Percentiles rank a stretch among this genome's conserved stretches.
Conservation (phyloP, 2,797 vertebrate species). For the Brachymystax lenok region DNA sequence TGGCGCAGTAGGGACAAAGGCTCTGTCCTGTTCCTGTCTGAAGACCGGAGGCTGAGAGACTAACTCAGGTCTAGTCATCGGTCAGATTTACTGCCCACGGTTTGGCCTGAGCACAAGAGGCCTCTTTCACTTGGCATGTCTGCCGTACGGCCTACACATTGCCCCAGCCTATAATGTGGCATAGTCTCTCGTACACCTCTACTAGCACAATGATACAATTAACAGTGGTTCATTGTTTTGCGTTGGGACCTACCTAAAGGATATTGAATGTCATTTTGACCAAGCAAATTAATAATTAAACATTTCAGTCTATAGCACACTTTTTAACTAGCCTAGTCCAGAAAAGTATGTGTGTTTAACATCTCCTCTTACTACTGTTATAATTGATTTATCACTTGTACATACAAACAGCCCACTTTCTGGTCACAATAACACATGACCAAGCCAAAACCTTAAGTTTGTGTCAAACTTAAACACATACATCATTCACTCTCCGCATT, state of each 20-base stretch:
- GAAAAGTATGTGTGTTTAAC: background rate
- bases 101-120: slow-evolving; percentile 51
- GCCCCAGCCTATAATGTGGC: background rate
- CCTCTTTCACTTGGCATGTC: slow-evolving; percentile 47
- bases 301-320: background rate
- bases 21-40: slow-evolving; percentile 51
- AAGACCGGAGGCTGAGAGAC: slow-evolving; percentile 4
- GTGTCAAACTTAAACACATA: background rate
- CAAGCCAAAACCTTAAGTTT: background rate
- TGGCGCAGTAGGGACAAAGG: slow-evolving; percentile 57
- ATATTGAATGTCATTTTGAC: background rate
- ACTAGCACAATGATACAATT: background rate
- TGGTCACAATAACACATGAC: background rate
- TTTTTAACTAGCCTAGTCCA: background rate
- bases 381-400: background rate
- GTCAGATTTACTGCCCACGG: slow-evolving; percentile 61
- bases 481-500: background rate
- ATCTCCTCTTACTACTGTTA: background rate
- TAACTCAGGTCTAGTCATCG: slow-evolving; percentile 45
- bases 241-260: background rate
- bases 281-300: background rate
- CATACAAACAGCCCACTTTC: background rate
- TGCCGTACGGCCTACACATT: slow-evolving; percentile 8
- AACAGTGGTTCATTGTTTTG: background rate
- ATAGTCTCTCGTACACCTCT: background rate